phyloP scores from a whole-genome alignment of 2,797 vertebrate species.

The Hoplostethus atlanticus region DNA sequence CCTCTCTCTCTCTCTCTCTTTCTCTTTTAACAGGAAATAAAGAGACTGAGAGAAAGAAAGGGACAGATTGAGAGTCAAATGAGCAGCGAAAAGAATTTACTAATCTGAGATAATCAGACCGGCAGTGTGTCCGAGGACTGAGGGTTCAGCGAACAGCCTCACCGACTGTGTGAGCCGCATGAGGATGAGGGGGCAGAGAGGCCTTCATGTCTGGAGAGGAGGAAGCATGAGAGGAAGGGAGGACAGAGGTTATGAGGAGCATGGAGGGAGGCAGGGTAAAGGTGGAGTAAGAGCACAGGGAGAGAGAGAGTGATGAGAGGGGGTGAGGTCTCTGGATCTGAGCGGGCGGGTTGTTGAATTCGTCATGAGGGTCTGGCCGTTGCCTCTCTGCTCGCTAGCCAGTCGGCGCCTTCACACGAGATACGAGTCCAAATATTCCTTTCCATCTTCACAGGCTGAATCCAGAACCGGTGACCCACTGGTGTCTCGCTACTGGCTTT shows the following conservation, averaged over 20 bases:
- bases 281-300: conserved; percentile 14
- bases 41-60: background rate
- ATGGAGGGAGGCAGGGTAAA: conserved; percentile 19
- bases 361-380: background rate
- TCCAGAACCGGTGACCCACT: background rate
- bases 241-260: conserved; percentile 32
- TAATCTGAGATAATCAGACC: conserved; percentile 54
- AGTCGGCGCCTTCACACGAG: background rate
- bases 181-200: background rate
- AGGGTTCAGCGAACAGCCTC: conserved; percentile 26
- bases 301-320: background rate
- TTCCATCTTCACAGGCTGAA: background rate
- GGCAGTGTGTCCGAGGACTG: conserved; percentile 22
- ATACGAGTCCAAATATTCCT: background rate
- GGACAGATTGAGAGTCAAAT: conserved; percentile 20
- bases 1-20: background rate
- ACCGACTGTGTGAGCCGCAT: conserved; percentile 13
- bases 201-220: background rate
- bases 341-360: background rate
- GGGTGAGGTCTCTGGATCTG: conserved; percentile 6
- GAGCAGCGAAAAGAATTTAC: conserved; percentile 11
- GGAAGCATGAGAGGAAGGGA: background rate
- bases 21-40: conserved; percentile 28
- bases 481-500: background rate
- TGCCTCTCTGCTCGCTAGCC: background rate